Conservation (phyloP, 2,888 invertebrate genomes). For the Drosophila algonquin region DNA sequence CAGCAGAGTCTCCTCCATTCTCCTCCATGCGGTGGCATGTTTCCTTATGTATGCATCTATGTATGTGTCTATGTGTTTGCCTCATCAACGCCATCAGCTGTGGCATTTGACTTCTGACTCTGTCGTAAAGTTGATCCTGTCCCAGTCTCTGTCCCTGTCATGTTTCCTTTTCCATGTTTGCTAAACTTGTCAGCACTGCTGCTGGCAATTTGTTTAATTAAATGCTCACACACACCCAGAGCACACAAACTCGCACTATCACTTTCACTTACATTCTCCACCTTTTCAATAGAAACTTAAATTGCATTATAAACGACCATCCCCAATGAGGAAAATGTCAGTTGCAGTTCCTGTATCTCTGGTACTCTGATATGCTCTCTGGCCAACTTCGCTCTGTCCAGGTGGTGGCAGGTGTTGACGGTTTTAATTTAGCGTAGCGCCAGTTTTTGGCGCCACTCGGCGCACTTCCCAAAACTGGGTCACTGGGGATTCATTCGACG, state of each 20-base stretch:
- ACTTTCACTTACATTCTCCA: background rate
- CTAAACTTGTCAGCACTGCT: constrained; percentile 28
- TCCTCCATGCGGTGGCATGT: background rate
- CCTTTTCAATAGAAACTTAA: constrained; percentile 17
- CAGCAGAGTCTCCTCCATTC: constrained; percentile 1
- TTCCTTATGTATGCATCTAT: background rate
- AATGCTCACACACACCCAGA: constrained; percentile 19
- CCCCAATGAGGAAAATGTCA: constrained; percentile 5
- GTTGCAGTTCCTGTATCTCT: background rate
- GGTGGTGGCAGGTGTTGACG: constrained; percentile 16
- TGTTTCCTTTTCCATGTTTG: constrained; percentile 8
- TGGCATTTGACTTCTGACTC: constrained; percentile 34
- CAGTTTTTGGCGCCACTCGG: constrained; percentile 24
- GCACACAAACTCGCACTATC: background rate
- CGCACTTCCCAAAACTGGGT: constrained; percentile 10
- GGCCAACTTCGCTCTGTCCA: background rate
- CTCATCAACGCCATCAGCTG: constrained; percentile 33
- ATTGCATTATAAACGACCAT: constrained; percentile 19
- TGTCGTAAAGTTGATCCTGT: constrained; percentile 39
- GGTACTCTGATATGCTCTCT: background rate
- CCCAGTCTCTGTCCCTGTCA: background rate
- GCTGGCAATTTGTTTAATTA: constrained; percentile 47
- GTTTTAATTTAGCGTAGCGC: constrained; percentile 35
- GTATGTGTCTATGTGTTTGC: constrained; percentile 5
- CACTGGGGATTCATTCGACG: constrained; percentile 31